Conservation (phyloP, 2,888 invertebrate species). For the Halictus quadricinctus region DNA sequence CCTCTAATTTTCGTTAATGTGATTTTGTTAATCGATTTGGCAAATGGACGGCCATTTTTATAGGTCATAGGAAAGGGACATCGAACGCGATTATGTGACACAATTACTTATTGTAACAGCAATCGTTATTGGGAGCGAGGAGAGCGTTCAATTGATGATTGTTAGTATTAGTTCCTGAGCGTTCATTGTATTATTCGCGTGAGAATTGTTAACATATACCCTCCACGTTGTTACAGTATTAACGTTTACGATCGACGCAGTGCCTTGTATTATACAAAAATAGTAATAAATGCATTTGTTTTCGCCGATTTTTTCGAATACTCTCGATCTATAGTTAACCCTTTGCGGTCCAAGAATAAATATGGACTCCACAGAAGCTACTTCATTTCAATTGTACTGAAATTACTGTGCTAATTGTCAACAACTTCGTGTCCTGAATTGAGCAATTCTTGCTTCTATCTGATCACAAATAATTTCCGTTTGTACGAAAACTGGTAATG, state of each 20-base stretch:
- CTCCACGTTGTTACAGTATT: background rate
- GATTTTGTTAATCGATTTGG: background rate
- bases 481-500: too few species aligned
- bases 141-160: slow-evolving; percentile 36
- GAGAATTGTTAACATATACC: slow-evolving; percentile 9
- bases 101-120: background rate
- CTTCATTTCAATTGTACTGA: too few species aligned
- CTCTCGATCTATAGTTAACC: background rate
- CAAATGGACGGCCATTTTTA: background rate
- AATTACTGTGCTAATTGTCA: too few species aligned
- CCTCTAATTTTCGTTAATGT: too few species aligned
- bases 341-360: slow-evolving; percentile 2
- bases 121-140: slow-evolving; percentile 15
- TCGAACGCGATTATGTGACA: background rate
- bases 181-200: background rate
- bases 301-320: background rate
- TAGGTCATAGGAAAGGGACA: background rate
- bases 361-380: background rate
- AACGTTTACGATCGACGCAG: background rate
- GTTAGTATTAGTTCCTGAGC: background rate
- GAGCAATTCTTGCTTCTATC: too few species aligned
- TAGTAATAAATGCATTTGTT: background rate
- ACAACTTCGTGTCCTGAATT: too few species aligned
- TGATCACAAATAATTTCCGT: too few species aligned
- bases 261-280: background rate